A percentile compares a stretch with the other conserved stretches of the same genome.
Conservation (phyloP, 2,113 vertebrate species). For the Paramormyrops kingsleyae region DNA sequence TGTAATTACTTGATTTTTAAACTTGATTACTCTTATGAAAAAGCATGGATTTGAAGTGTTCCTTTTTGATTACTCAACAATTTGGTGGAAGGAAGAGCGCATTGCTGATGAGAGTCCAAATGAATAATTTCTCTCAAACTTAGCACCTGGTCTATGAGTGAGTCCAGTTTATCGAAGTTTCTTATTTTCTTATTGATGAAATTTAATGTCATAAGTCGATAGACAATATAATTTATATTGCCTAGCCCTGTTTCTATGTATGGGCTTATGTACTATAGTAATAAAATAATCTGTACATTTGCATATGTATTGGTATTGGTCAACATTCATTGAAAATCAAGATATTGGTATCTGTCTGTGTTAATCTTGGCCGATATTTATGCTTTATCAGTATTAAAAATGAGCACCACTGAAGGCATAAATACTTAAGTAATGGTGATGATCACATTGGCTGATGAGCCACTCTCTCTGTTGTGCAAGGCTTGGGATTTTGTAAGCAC, state of each 20-base stretch:
- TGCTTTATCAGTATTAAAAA: neutral
- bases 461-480: neutral
- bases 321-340: neutral
- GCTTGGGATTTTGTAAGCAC: neutral
- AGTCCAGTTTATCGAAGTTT: neutral
- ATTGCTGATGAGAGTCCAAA: too few relatives aligned
- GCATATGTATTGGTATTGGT: neutral
- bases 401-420: neutral
- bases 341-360: neutral
- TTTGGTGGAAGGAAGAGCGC: too few relatives aligned
- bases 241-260: neutral
- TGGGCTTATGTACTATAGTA: neutral
- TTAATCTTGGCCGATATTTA: neutral
- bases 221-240: neutral
- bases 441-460: neutral
- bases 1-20: too few relatives aligned
- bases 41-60: too few relatives aligned
- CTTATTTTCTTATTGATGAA: neutral
- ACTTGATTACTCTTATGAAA: too few relatives aligned
- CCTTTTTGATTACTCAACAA: too few relatives aligned
- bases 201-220: neutral
- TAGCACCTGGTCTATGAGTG: neutral
- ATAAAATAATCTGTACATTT: neutral
- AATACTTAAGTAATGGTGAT: neutral
- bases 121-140: neutral